Conservation (phyloP, 2,113 vertebrate genomes). For the Pontoporia blainvillei region DNA sequence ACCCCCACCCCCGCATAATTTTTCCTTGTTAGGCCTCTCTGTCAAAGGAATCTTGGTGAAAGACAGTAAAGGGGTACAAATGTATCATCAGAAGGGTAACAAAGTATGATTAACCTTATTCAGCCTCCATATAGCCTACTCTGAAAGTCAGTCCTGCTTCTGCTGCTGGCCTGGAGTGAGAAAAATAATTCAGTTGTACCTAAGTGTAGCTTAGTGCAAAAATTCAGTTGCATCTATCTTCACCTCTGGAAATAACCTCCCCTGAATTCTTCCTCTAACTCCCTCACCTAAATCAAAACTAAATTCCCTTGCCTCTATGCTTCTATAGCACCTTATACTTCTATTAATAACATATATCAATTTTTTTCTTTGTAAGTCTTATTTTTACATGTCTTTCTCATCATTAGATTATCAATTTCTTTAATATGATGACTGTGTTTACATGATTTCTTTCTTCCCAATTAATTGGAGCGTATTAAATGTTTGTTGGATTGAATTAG, state of each 20-base stretch:
- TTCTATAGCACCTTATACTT: neutral
- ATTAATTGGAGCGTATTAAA: neutral
- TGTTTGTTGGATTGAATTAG: neutral
- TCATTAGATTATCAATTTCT: neutral
- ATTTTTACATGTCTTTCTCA: neutral
- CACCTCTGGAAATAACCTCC: neutral
- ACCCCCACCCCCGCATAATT: neutral
- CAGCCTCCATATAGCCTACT: neutral
- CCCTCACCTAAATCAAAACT: neutral
- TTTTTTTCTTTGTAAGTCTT: neutral
- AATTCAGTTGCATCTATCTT: neutral
- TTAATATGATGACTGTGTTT: neutral
- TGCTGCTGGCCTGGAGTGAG: neutral
- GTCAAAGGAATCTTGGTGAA: neutral
- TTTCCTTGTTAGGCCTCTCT: neutral
- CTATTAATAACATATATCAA: neutral
- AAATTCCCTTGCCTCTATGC: neutral
- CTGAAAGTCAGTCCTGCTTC: neutral
- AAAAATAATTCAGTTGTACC: neutral
- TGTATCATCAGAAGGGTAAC: neutral
- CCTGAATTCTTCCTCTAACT: neutral
- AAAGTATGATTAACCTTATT: neutral
- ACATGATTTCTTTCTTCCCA: neutral
- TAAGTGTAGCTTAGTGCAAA: neutral
- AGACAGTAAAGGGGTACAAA: neutral